phyloP scores from a whole-genome alignment of 2,113 vertebrate genomes.

The Gobiocypris rarus region DNA sequence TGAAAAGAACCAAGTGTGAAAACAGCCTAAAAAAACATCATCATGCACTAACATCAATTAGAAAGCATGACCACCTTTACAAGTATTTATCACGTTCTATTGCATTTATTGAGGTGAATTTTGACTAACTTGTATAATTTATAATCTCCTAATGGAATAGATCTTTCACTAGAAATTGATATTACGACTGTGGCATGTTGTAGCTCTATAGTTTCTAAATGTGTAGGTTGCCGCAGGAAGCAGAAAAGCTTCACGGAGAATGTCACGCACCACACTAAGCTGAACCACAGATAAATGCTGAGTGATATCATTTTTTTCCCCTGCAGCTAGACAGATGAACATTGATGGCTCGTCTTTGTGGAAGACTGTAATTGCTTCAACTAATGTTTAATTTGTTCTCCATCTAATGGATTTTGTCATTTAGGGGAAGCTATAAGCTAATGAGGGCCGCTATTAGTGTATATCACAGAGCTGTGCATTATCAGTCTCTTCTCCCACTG shows the following conservation, averaged over 20 bases:
- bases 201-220: no score
- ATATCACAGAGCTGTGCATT: constrained; percentile 41
- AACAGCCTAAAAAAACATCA: no score
- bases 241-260: background rate
- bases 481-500: constrained; percentile 30
- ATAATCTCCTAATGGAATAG: no score
- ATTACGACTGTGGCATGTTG: no score
- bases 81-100: no score
- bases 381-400: constrained; percentile 49
- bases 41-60: no score
- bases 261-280: background rate
- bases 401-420: constrained; percentile 52
- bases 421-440: constrained; percentile 47
- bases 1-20: no score
- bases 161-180: no score
- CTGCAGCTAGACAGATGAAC: constrained; percentile 10
- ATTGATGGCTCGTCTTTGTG: constrained; percentile 38
- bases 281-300: constrained; percentile 5
- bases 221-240: background rate
- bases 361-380: constrained; percentile 45
- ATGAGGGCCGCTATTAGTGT: constrained; percentile 43
- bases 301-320: background rate
- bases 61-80: no score
- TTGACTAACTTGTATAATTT: no score
- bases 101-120: no score